Conservation (phyloP, 2,888 invertebrate genomes). For the Acanthosepion pharaonis region DNA sequence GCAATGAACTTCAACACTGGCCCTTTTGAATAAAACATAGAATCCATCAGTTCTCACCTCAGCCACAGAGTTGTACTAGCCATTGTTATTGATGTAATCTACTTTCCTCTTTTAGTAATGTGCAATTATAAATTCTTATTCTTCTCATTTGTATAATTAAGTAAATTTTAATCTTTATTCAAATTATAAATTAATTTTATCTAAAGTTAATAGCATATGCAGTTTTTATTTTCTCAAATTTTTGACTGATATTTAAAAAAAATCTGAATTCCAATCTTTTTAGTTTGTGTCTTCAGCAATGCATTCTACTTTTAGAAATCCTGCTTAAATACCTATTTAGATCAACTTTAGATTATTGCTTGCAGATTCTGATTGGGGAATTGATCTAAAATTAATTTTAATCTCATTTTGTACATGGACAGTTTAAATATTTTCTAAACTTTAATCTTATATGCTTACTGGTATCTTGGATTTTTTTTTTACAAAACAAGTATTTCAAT, state of each 20-base stretch:
- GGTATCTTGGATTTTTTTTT: no score
- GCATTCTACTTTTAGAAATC: background rate
- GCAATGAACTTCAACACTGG: background rate
- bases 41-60: background rate
- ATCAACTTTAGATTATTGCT: background rate
- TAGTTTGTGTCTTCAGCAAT: background rate
- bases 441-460: no score
- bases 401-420: background rate
- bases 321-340: background rate
- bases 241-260: background rate
- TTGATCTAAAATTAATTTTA: background rate
- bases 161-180: background rate
- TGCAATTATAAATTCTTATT: background rate
- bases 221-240: background rate
- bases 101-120: background rate
- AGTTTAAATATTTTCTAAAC: no score
- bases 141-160: background rate
- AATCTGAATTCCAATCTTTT: background rate
- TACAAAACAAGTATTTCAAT: no score
- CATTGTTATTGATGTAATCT: background rate
- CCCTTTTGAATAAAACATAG: background rate
- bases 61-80: background rate
- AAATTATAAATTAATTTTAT: background rate
- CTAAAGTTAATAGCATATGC: background rate
- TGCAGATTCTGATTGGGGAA: background rate